Conservation (phyloP, 2,113 vertebrate genomes). For the Gambusia holbrooki region DNA sequence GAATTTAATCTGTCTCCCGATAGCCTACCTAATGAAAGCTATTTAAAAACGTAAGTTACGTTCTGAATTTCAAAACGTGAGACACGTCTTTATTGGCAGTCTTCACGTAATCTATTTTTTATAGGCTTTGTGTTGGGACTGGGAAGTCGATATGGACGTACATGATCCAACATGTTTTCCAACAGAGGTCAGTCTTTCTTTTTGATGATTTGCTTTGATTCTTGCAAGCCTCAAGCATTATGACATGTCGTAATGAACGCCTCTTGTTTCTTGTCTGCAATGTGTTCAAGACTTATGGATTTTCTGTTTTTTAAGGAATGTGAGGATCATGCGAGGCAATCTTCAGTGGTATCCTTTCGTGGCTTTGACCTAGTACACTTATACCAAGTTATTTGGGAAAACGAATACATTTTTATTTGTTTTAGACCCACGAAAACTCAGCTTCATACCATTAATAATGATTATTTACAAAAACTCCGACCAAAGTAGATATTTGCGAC, state of each 20-base stretch:
- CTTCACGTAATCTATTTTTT: neutral
- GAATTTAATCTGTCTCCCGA: slow-evolving; percentile 72
- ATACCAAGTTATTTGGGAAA: too few relatives aligned
- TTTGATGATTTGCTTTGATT: neutral
- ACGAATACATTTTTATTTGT: too few relatives aligned
- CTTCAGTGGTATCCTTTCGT: slow-evolving; percentile 80
- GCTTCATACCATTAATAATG: too few relatives aligned
- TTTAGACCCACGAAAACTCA: too few relatives aligned
- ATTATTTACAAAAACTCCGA: too few relatives aligned
- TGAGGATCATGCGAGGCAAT: slow-evolving; percentile 77
- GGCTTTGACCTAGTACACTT: too few relatives aligned
- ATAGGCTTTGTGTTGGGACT: slow-evolving; percentile 79
- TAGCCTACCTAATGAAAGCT: slow-evolving; percentile 72
- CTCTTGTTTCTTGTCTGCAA: neutral
- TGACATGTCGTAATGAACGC: neutral
- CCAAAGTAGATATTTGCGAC: too few relatives aligned
- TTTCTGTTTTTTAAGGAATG: slow-evolving; percentile 61
- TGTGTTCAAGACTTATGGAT: neutral
- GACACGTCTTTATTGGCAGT: neutral
- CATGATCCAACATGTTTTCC: slow-evolving; percentile 75
- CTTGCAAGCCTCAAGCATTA: neutral
- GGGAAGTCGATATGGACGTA: slow-evolving; percentile 82
- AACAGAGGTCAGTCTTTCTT: slow-evolving; percentile 70
- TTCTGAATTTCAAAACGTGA: neutral
- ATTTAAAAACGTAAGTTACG: slow-evolving; percentile 76